phyloP scores from a whole-genome alignment of 2,113 vertebrate genomes.

The Marmota flaviventris region DNA sequence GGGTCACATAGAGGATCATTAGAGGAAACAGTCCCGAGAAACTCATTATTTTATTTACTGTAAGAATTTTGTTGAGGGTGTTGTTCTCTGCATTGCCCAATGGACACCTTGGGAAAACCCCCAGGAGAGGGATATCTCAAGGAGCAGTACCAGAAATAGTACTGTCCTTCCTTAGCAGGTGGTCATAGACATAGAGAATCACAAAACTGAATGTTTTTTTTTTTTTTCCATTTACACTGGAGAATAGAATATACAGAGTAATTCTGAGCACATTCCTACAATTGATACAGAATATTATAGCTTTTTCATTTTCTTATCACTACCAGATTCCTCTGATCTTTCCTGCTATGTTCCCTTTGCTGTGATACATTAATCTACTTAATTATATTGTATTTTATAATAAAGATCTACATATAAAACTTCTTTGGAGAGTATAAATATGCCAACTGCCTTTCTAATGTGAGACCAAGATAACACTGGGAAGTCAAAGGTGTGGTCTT shows the following conservation, averaged over 20 bases:
- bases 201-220: neutral
- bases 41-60: slow-evolving; percentile 76
- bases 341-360: neutral
- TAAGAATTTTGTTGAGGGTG: slow-evolving; percentile 61
- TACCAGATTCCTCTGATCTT: neutral
- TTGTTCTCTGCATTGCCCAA: slow-evolving; percentile 30
- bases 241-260: neutral
- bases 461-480: neutral
- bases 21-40: slow-evolving; percentile 68
- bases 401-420: neutral
- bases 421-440: neutral
- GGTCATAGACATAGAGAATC: neutral
- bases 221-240: neutral
- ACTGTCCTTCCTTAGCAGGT: slow-evolving; percentile 23
- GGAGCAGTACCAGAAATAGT: slow-evolving; percentile 46
- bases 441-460: neutral
- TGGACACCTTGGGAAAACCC: neutral
- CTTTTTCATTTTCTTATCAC: neutral
- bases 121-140: neutral
- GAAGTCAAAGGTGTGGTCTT: neutral
- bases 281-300: neutral
- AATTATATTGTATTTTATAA: neutral
- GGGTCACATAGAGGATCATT: slow-evolving; percentile 70
- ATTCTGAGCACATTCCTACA: neutral
- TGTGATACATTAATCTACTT: neutral